phyloP scores from a whole-genome alignment of 30 jellyfish, hydroid and myxozoan genomes.

The Cassiopea xamachana region DNA sequence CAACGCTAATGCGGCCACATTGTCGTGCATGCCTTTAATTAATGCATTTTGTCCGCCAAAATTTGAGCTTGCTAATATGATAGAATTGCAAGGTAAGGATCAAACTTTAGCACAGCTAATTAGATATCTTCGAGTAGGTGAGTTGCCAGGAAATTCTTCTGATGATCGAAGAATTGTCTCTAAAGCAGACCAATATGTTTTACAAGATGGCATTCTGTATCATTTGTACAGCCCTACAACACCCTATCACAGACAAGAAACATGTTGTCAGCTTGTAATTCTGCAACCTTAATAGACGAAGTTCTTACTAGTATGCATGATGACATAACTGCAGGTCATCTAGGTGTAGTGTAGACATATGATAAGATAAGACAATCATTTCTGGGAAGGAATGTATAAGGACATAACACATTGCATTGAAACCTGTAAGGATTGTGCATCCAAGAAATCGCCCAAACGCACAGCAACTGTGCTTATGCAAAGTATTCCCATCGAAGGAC shows the following conservation, averaged over 20 bases:
- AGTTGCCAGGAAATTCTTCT: slow-evolving; percentile 24
- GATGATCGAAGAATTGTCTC: not conserved
- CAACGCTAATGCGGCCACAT: slow-evolving; percentile 72
- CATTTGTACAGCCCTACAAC: slow-evolving; percentile 73
- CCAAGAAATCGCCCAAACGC: slow-evolving; percentile 68
- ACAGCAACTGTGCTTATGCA: slow-evolving; percentile 62
- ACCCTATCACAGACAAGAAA: slow-evolving; percentile 41
- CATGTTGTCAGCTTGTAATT: slow-evolving; percentile 61
- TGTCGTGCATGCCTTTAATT: slow-evolving; percentile 65
- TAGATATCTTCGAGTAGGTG: slow-evolving; percentile 36
- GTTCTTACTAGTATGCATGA: slow-evolving; percentile 59
- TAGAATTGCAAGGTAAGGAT: slow-evolving; percentile 50
- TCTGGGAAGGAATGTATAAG: slow-evolving; percentile 73
- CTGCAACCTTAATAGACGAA: slow-evolving; percentile 45
- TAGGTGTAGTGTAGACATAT: slow-evolving; percentile 57
- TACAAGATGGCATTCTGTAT: slow-evolving; percentile 51
- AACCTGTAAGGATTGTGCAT: slow-evolving; percentile 67
- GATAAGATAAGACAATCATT: slow-evolving; percentile 66
- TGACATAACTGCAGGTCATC: slow-evolving; percentile 67
- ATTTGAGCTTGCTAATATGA: slow-evolving; percentile 50
- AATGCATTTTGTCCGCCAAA: slow-evolving; percentile 36
- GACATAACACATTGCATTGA: slow-evolving; percentile 63
- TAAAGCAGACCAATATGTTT: slow-evolving; percentile 33
- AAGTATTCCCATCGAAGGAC: slow-evolving; percentile 66
- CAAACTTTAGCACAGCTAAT: slow-evolving; percentile 37